These are phyloP conservation scores for Bos javanicus DNA, from an alignment of 2,113 vertebrate species.

Conservation along the genomic window DNA sequence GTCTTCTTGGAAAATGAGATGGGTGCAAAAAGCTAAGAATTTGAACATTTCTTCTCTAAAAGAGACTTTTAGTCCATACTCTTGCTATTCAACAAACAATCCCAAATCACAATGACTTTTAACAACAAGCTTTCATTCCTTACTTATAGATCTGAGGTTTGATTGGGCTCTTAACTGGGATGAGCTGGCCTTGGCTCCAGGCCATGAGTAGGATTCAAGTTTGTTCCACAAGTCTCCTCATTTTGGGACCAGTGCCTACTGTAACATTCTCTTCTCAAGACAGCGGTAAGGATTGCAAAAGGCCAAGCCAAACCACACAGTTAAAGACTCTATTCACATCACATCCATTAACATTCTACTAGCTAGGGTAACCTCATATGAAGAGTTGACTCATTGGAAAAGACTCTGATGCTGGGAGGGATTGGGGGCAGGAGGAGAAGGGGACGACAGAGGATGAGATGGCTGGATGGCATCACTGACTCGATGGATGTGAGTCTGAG, in stretches of 20 bases:
- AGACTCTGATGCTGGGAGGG: no score
- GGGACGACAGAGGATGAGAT: no score
- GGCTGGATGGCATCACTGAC: no score
- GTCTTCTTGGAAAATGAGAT: neutral
- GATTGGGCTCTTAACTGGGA: neutral
- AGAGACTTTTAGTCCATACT: neutral
- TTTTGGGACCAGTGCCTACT: neutral
- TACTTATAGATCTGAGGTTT: neutral
- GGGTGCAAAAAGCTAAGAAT: neutral
- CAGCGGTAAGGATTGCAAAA: neutral
- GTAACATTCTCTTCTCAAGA: neutral
- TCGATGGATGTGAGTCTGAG: no score
- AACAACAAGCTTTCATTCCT: neutral
- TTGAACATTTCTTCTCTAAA: neutral
- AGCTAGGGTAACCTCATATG: neutral
- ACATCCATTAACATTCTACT: neutral
- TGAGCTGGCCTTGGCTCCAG: neutral
- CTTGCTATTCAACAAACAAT: neutral
- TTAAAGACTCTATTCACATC: neutral
- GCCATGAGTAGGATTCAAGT: neutral
- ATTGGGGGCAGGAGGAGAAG: no score
- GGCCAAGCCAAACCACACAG: neutral
- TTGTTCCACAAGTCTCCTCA: neutral
- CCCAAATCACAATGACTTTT: neutral
- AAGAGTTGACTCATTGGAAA: no score